Conservation (phyloP, 2,888 invertebrate species). For the Parasteatoda lunata region DNA sequence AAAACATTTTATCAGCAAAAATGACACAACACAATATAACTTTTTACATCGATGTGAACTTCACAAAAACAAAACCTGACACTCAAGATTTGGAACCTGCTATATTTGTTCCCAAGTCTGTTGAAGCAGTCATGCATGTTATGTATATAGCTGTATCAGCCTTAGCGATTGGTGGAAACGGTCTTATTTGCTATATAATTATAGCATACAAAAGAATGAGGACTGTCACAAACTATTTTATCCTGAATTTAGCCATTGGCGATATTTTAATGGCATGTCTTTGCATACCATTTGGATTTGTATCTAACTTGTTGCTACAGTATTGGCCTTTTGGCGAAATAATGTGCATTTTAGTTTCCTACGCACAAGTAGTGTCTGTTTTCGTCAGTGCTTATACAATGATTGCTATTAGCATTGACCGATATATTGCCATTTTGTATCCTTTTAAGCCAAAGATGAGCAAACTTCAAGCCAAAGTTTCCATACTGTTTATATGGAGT, state of each 20-base stretch:
- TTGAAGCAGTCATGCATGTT: conserved; percentile 74
- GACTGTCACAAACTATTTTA: conserved; percentile 93
- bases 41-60: too few relatives aligned
- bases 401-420: conserved; percentile 91
- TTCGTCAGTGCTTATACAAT: conserved; percentile 85
- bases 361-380: conserved; percentile 79
- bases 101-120: conserved; percentile 70
- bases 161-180: conserved; percentile 76
- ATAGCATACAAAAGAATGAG: conserved; percentile 88
- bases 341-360: conserved; percentile 88
- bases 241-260: conserved; percentile 87
- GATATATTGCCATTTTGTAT: conserved; percentile 92
- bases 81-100: too few relatives aligned
- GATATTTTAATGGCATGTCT: conserved; percentile 92
- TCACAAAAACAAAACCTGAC: too few relatives aligned
- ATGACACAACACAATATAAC: too few relatives aligned
- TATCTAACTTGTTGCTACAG: conserved; percentile 83
- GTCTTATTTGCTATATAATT: conserved; percentile 88
- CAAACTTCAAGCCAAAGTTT: conserved; percentile 81
- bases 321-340: conserved; percentile 91
- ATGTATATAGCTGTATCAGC: conserved; percentile 75
- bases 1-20: too few relatives aligned
- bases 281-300: conserved; percentile 92
- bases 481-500: conserved; percentile 84
- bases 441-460: conserved; percentile 87